phyloP scores from a whole-genome alignment of 2,888 invertebrate genomes.

The Cephus nigrinus region DNA sequence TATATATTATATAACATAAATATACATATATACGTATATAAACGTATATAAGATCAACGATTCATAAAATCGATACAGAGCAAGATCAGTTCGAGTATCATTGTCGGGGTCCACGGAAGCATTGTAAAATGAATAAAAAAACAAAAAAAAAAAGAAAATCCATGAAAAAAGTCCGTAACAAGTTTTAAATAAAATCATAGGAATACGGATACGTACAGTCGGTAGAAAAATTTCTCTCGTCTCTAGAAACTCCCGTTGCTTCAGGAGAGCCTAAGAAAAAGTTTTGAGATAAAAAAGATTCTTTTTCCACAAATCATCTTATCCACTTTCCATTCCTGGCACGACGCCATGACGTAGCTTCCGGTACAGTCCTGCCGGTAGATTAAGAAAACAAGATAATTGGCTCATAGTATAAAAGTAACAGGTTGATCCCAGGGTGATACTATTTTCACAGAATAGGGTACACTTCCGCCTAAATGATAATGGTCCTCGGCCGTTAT shows the following conservation, averaged over 20 bases:
- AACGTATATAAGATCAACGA: background rate
- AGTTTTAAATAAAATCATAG: background rate
- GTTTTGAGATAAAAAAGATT: too few species aligned
- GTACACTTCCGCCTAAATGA: background rate
- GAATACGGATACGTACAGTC: background rate
- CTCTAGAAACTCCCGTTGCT: too few species aligned
- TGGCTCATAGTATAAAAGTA: background rate
- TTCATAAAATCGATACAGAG: background rate
- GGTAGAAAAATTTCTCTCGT: background rate
- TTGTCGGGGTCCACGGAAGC: background rate
- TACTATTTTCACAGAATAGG: background rate
- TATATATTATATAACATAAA: too few species aligned
- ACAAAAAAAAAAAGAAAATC: background rate
- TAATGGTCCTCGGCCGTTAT: background rate
- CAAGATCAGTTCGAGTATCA: background rate
- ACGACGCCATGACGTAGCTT: background rate
- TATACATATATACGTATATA: background rate
- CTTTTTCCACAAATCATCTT: too few species aligned
- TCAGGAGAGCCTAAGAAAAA: too few species aligned
- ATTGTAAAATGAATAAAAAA: too few species aligned
- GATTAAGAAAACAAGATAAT: background rate
- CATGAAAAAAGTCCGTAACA: conserved; percentile 6
- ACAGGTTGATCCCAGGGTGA: background rate
- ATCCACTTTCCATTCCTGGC: background rate
- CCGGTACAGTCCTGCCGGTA: background rate